Evolutionary conservation across 2,797 vertebrate genomes (phyloP).

Genomic region (Borostomias antarcticus): DNA sequence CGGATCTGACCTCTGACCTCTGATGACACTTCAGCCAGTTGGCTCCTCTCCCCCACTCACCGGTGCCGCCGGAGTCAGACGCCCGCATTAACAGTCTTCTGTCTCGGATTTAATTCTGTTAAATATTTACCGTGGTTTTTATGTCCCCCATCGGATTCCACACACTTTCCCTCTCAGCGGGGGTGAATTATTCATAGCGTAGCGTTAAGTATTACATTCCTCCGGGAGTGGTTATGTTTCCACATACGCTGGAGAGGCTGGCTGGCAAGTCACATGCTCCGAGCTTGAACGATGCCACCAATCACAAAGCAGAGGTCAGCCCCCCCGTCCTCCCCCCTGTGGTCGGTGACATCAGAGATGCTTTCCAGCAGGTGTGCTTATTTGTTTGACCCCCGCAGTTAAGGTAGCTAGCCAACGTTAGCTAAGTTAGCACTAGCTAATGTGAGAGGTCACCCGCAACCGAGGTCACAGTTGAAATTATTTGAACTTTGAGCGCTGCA

Average conservation of each 20-base stretch:
- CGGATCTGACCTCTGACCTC: neutral
- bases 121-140: constrained; percentile 24
- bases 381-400: no score
- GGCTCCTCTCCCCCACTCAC: neutral
- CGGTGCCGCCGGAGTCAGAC: neutral
- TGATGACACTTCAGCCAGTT: neutral
- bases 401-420: no score
- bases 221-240: constrained; percentile 35
- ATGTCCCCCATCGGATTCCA: neutral
- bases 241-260: neutral
- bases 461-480: no score
- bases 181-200: constrained; percentile 51
- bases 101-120: constrained; percentile 12
- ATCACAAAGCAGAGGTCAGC: neutral
- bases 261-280: constrained; percentile 20
- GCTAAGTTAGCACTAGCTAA: no score
- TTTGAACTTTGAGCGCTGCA: no score
- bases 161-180: constrained; percentile 22
- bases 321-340: neutral
- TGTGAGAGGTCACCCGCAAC: no score
- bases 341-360: constrained; percentile 35
- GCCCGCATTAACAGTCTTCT: neutral
- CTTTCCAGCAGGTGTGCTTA: constrained; percentile 63
- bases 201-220: constrained; percentile 17
- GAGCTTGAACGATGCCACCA: neutral